phyloP scores from a whole-genome alignment of 2,888 invertebrate species.

The Pocota personata region DNA sequence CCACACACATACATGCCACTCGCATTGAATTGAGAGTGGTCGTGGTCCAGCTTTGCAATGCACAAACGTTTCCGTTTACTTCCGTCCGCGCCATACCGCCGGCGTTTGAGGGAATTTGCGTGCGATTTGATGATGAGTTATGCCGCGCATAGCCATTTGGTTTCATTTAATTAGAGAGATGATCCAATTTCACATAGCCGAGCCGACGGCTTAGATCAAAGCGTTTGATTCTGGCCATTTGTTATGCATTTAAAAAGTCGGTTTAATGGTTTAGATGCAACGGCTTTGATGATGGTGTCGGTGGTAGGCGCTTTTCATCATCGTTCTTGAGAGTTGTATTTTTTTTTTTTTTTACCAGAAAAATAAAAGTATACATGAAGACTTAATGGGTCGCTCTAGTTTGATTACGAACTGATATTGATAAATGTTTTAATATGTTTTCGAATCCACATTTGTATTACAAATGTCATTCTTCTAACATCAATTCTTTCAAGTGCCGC shows the following conservation, averaged over 20 bases:
- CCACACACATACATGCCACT: neutral
- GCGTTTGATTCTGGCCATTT: constrained; percentile 69
- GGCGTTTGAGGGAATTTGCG: constrained; percentile 60
- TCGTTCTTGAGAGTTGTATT: constrained; percentile 35
- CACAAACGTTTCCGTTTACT: constrained; percentile 61
- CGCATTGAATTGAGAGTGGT: constrained; percentile 22
- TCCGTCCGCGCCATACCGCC: constrained; percentile 28
- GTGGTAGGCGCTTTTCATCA: constrained; percentile 68
- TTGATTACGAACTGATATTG: constrained; percentile 71
- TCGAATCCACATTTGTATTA: constrained; percentile 20
- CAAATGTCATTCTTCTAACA: constrained; percentile 6
- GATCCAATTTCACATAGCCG: constrained; percentile 70
- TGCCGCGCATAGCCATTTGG: constrained; percentile 71
- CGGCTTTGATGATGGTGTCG: constrained; percentile 72
- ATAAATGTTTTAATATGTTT: constrained; percentile 72
- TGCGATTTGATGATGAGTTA: constrained; percentile 68
- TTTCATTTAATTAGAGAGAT: constrained; percentile 74
- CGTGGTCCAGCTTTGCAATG: constrained; percentile 36
- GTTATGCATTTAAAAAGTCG: constrained; percentile 74
- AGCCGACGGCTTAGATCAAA: constrained; percentile 63
- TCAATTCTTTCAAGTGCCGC: constrained; percentile 63
- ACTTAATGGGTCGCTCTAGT: constrained; percentile 71
- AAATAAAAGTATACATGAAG: constrained; percentile 10
- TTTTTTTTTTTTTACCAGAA: constrained; percentile 11
- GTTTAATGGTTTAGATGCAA: constrained; percentile 73